Evolutionary conservation across 2,888 invertebrate genomes (phyloP).

Genomic region (Apeira syringaria): DNA sequence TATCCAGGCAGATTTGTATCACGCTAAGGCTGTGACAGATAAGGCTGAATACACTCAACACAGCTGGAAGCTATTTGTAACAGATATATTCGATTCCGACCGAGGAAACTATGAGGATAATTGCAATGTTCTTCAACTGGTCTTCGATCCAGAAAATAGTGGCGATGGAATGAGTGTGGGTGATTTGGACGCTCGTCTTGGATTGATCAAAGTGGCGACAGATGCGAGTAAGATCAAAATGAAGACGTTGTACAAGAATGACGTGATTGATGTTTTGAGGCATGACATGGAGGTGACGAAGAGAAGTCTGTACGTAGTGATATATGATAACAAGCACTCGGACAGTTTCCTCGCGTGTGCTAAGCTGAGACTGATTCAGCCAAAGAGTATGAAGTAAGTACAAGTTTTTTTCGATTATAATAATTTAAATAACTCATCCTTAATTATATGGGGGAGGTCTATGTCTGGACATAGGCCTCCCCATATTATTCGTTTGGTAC

Average conservation of each 20-base stretch:
- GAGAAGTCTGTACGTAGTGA: conserved; percentile 90
- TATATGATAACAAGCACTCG: conserved; percentile 90
- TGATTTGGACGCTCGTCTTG: conserved; percentile 90
- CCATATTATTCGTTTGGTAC: too few species aligned
- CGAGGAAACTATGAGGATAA: conserved; percentile 87
- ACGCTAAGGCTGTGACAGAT: conserved; percentile 81
- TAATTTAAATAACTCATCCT: too few species aligned
- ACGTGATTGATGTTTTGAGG: conserved; percentile 87
- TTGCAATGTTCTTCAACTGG: conserved; percentile 92
- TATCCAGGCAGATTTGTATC: conserved; percentile 90
- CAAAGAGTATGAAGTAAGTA: conserved; percentile 88
- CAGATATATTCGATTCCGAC: conserved; percentile 92
- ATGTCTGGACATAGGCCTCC: too few species aligned
- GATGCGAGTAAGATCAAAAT: conserved; percentile 81
- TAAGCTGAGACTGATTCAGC: conserved; percentile 87
- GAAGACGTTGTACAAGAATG: conserved; percentile 87
- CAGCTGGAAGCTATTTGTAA: conserved; percentile 94
- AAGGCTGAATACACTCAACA: conserved; percentile 87
- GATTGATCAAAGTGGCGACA: conserved; percentile 88
- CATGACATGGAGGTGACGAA: conserved; percentile 90
- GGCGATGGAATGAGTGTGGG: conserved; percentile 89
- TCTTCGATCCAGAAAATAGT: conserved; percentile 92
- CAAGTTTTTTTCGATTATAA: not conserved
- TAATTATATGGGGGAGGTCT: too few species aligned
- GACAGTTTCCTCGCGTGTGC: conserved; percentile 93